Base-by-base conservation (phyloP, 2,888 invertebrate genomes). In the Stenichneumon culpator region DNA sequence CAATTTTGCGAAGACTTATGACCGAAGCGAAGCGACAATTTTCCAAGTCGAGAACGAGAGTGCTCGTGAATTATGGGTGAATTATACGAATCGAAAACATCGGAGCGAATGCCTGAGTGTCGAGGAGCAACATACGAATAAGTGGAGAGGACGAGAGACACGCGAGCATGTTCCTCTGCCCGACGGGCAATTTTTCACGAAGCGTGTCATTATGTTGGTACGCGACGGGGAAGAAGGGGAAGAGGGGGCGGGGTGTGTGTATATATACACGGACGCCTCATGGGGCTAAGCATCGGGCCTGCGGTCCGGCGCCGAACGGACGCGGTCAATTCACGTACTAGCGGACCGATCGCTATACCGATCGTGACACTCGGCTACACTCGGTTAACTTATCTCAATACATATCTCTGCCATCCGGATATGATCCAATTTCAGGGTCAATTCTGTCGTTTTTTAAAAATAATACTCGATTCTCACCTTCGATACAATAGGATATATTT, bases 271-370 rank as follows among this genome's bases (percentile, higher is more conserved):
- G 25, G 50, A 47, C n/a, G 39, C 14, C 39, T 73, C 73, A 32
- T 50, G 57, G 50, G 69, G 57, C 68, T 63, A 36, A 78, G 81
- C 73, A 72, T 73, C 72, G 39, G 54, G 16, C 54, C 75, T 57
- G 79, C 63, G 28, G 68, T 75, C 75, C 52, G 78, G 78, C 69
- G 47, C 36, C 50, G 73, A 74, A 81, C 84, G 78, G 77, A 78
- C 81, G 84, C 73, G 78, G 81, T 79, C 78, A 84, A 84, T 82
- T 84, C 84, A 50, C 54, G 68, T 65, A 52, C 75, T 67, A 63
- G 47, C 73, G 68, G 68, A 72, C 70, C 72, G 73, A 79, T 78
- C 84, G 69, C 69, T 81, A 68, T 36, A 47, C 63, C 84, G 77
- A 84, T 84, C 78, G 84, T 84, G 73, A 81, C 81, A 81, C 77